Evolutionary conservation across 1,140 invertebrate species (phyloP), one percentile per base, ranked within the genome.

Genomic region (Sitophilus oryzae): DNA sequence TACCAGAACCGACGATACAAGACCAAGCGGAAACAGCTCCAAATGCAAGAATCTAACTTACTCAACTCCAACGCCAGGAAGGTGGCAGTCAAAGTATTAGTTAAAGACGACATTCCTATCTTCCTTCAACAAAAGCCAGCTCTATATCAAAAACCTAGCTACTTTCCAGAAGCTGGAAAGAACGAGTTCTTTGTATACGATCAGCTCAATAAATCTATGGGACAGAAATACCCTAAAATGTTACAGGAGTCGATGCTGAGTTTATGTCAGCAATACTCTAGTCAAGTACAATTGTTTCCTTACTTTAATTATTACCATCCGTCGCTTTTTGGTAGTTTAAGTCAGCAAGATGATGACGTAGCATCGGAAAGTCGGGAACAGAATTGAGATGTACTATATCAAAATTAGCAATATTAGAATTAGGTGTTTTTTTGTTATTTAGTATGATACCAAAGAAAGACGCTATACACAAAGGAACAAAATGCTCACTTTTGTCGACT

Each of bases 1-100:
- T 97, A 97, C 73, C 94, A 97, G 73, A 98, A 98, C 73, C 80
- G 94, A 15, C 81, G 69, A 1, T 98, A 98, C 77, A 98, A 98
- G 71, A 97, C 94, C 44, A 98, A 98, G 71, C 80, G 94, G 46
- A 93, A 95, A 68, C 89, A 94, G 59, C 72, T 96, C 14, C 92
- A 95, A 65, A 79, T 83, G 73, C 82, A 84, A 59, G 82, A 84
- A 61, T 79, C 79, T 0, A 79, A 77, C 2, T 70, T 84, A 63
- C 58, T 84, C 9, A 69, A 68, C 61, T 77, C 82, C 47, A 76
- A 83, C n/a, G 79, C 83, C 3, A 79, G 88, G 45, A 85, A 87
- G 67, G 88, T 93, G 0, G 84, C 89, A 0, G 89, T 95, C 0
- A 92, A 93, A 65, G 87, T 96, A 0, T 71, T 96, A 16, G 90